phyloP scores from a whole-genome alignment of 1,140 invertebrate species.

The Ganaspis sp. region DNA sequence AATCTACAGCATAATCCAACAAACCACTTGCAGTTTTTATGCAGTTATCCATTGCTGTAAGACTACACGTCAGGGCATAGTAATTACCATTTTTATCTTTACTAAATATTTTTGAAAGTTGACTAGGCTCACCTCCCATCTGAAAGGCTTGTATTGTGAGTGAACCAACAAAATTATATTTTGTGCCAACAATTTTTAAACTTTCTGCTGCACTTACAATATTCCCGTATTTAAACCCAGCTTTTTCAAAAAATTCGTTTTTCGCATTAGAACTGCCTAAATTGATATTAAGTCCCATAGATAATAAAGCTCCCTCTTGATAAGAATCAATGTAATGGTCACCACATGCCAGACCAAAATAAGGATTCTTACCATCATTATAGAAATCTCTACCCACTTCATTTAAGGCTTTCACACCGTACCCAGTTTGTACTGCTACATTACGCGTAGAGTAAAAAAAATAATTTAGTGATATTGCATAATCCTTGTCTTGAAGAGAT shows the following conservation, averaged over 20 bases:
- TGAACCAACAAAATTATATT: neutral
- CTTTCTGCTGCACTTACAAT: neutral
- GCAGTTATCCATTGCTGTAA: neutral
- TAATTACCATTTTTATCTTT: neutral
- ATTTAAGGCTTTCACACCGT: neutral
- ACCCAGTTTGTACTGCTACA: neutral
- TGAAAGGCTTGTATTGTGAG: constrained; percentile 1
- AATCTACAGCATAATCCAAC: too few relatives aligned
- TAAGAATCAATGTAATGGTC: constrained; percentile 1
- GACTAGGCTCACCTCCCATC: neutral
- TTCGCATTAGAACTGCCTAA: neutral
- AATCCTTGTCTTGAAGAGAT: neutral
- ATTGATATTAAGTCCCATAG: neutral
- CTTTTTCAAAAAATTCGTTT: neutral
- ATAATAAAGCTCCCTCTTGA: neutral
- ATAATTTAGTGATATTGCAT: constrained; percentile 9
- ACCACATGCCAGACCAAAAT: neutral
- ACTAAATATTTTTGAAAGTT: neutral
- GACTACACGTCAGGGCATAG: neutral
- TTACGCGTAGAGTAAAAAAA: neutral
- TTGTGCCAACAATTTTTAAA: neutral
- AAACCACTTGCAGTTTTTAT: neutral
- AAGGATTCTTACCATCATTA: neutral
- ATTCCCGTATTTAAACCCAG: neutral
- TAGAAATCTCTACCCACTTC: neutral